Evolutionary conservation across 1,140 invertebrate species (phyloP).

Genomic region (Formica exsecta): DNA sequence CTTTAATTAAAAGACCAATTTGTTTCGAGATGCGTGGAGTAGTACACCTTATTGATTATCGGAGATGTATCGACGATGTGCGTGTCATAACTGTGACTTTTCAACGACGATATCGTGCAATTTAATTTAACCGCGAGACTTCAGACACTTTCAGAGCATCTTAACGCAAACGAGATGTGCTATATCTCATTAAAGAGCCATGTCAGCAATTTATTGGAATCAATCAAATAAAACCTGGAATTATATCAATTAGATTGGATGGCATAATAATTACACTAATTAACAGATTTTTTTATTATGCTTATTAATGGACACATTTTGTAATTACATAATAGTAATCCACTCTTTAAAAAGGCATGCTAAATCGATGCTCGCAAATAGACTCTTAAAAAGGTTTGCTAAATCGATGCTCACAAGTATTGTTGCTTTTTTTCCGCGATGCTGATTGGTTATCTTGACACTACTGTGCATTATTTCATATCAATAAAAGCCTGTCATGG

Average conservation of each 20-base stretch:
- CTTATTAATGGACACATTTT: background rate
- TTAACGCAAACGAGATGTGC: conserved; percentile 5
- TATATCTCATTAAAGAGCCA: background rate
- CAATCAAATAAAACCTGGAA: background rate
- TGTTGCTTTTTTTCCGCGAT: too few species aligned
- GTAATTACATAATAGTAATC: background rate
- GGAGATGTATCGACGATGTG: background rate
- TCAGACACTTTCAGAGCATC: background rate
- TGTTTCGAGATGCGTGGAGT: conserved; percentile 55
- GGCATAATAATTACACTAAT: conserved; percentile 16
- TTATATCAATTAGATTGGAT: background rate
- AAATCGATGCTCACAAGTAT: too few species aligned
- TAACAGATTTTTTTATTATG: background rate
- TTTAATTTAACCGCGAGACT: conserved; percentile 48
- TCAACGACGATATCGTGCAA: conserved; percentile 9
- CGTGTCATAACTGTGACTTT: background rate
- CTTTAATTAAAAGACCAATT: conserved; percentile 77
- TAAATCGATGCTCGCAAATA: too few species aligned
- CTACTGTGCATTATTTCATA: too few species aligned
- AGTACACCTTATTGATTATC: conserved; percentile 59
- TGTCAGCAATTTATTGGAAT: conserved; percentile 31
- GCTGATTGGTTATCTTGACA: too few species aligned
- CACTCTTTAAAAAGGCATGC: too few species aligned
- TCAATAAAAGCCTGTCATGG: too few species aligned
- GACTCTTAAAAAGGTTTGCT: too few species aligned